Evolutionary conservation across 2,888 invertebrate genomes (phyloP).

Genomic region (Phaonia tiefii): DNA sequence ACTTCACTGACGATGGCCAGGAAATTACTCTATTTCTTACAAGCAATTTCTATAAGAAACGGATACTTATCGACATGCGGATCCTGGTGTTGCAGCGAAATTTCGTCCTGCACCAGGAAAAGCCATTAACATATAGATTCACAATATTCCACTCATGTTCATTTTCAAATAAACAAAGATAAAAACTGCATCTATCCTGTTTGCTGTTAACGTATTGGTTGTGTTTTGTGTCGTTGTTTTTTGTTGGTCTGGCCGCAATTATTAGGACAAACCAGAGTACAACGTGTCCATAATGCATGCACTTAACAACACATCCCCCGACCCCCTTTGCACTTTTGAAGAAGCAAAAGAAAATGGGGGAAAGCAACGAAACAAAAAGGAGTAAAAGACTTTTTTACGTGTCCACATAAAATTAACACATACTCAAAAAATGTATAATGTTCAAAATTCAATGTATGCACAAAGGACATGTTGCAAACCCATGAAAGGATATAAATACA

Average conservation of each 20-base stretch:
- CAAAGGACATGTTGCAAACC: constrained; percentile 66
- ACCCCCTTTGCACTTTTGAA: constrained; percentile 41
- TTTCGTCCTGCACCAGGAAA: too few species aligned
- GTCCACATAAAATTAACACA: constrained; percentile 70
- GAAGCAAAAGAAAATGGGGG: constrained; percentile 10
- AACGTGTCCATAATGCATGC: constrained; percentile 66
- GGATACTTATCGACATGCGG: too few species aligned
- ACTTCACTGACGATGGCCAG: too few species aligned
- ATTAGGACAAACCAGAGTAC: constrained; percentile 70
- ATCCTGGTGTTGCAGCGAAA: too few species aligned
- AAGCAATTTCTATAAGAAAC: too few species aligned
- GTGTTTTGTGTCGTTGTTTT: constrained; percentile 25
- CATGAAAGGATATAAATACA: constrained; percentile 35
- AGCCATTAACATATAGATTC: too few species aligned
- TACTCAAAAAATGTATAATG: constrained; percentile 67
- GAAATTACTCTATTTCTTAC: too few species aligned
- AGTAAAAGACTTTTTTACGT: constrained; percentile 56
- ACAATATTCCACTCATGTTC: too few species aligned
- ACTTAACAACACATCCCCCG: constrained; percentile 65
- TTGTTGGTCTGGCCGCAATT: constrained; percentile 68
- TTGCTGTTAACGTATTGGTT: background rate
- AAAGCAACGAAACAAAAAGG: background rate
- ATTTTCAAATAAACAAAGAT: background rate
- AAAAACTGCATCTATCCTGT: constrained; percentile 18
- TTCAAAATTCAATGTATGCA: constrained; percentile 64